Conservation (phyloP, 1,140 invertebrate genomes). For the Diabrotica virgifera region DNA sequence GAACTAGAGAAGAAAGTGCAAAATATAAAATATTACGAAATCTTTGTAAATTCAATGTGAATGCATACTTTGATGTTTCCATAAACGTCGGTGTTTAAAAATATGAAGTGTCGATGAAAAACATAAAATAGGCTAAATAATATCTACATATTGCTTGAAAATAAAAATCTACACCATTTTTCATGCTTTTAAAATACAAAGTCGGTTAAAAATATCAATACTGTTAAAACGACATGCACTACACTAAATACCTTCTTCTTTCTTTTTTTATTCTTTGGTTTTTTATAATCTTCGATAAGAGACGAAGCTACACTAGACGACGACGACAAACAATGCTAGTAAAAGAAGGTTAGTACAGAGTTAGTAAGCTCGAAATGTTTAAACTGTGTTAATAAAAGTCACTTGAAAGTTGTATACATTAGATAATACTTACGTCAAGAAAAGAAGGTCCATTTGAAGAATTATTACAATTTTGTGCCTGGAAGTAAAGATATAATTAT, state of each 20-base stretch:
- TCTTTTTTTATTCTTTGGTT: constrained; percentile 30
- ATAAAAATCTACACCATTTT: no score
- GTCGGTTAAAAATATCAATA: no score
- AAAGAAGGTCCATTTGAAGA: constrained; percentile 19
- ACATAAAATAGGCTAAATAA: no score
- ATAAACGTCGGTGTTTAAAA: no score
- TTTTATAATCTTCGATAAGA: constrained; percentile 24
- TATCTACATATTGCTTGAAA: no score
- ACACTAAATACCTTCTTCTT: constrained; percentile 27
- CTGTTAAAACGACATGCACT: constrained; percentile 5
- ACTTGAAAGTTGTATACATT: neutral
- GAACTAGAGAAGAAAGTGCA: no score
- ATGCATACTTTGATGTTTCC: no score
- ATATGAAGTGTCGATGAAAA: no score
- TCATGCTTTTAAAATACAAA: no score
- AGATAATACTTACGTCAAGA: constrained; percentile 10
- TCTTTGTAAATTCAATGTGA: no score
- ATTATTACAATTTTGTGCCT: constrained; percentile 18
- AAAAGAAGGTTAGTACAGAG: neutral
- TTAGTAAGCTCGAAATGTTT: neutral
- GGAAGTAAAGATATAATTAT: constrained; percentile 7
- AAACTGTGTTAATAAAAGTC: neutral
- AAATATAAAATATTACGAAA: no score
- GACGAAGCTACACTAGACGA: constrained; percentile 26
- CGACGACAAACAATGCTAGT: constrained; percentile 26